Evolutionary conservation across 1,140 invertebrate genomes (phyloP), one percentile per base, ranked within the genome.

Genomic region (Anastatus disparis): DNA sequence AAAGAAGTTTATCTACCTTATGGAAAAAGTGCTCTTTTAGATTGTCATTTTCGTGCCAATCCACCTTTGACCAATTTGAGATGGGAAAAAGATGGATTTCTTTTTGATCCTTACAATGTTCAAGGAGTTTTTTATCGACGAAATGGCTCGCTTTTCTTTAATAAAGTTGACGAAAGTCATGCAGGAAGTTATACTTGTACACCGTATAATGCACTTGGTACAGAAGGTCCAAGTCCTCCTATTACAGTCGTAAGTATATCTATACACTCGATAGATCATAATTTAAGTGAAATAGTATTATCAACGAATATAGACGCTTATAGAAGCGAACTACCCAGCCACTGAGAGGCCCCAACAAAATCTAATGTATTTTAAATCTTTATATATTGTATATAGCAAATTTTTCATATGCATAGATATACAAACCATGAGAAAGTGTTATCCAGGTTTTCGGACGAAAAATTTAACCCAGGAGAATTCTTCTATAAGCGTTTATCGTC

Each of bases 51-150:
- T 75, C 90, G 95, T 76, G 93, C 96, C 0, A 98, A 97, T 87
- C 97, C 97, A 17, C 93, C 95, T 2, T 86, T 97, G 62, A 94
- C 93, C n/a, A 95, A 95, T 80, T 87, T 97, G 22, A 91, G 94
- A 56, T 98, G 97, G 97, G 95, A 95, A 79, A 96, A 97, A 83
- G 95, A 97, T 81, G 94, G 94, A 20, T 93, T 96, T 76, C 89
- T 96, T 0, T 96, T 95, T 79, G 95, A 97, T 82, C 94, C 95
- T 1, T 95, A 95, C 82, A 94, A 96, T 78, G 93, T 95, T 24
- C 93, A 91, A 56, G 94, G 94, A 15, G 93, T 96, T 0, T 93
- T 93, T 76, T 93, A 93, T 76, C 89, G 94, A 72, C 88, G 91
- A 75, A 97, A 97, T 81, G 95, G 95, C 38, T 96, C 95, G 73